These are phyloP conservation scores for Dinocampus coccinellae DNA, from an alignment of 2,888 invertebrate species.

Conservation along the genomic window DNA sequence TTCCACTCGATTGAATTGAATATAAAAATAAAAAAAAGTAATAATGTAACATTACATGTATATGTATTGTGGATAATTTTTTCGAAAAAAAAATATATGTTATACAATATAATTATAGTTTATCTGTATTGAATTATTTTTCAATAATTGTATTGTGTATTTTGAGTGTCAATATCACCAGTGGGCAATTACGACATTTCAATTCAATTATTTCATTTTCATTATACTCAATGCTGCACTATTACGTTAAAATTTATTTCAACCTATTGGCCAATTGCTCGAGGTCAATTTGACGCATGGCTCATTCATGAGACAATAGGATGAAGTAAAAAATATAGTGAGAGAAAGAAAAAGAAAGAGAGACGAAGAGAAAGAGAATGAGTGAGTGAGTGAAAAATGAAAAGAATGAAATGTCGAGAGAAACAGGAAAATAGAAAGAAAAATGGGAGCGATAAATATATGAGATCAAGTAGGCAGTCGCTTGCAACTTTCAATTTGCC, in stretches of 20 bases:
- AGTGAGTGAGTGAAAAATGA: not conserved
- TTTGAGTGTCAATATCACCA: not conserved
- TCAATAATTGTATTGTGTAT: not conserved
- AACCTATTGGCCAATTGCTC: slow-evolving; percentile 28
- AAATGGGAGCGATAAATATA: slow-evolving; percentile 2
- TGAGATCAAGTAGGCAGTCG: slow-evolving; percentile 22
- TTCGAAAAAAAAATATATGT: too few relatives aligned
- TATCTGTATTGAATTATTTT: not conserved
- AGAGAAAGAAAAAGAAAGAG: not conserved
- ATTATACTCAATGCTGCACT: slow-evolving; percentile 14
- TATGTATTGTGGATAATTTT: too few relatives aligned
- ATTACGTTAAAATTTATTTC: slow-evolving; percentile 21
- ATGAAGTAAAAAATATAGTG: not conserved
- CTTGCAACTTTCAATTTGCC: slow-evolving; percentile 24
- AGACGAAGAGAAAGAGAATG: not conserved
- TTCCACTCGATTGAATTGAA: too few relatives aligned
- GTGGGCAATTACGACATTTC: not conserved
- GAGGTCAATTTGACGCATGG: slow-evolving; percentile 26
- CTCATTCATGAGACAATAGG: not conserved
- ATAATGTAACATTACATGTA: not conserved
- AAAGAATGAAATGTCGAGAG: too few relatives aligned
- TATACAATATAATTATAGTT: not conserved
- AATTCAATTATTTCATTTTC: not conserved
- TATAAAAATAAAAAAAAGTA: too few relatives aligned
- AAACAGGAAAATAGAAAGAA: not conserved